Percentiles rank a stretch among this genome's conserved stretches.
phyloP scores from a whole-genome alignment of 2,797 vertebrate genomes.

The Phrynocephalus vlangalii region DNA sequence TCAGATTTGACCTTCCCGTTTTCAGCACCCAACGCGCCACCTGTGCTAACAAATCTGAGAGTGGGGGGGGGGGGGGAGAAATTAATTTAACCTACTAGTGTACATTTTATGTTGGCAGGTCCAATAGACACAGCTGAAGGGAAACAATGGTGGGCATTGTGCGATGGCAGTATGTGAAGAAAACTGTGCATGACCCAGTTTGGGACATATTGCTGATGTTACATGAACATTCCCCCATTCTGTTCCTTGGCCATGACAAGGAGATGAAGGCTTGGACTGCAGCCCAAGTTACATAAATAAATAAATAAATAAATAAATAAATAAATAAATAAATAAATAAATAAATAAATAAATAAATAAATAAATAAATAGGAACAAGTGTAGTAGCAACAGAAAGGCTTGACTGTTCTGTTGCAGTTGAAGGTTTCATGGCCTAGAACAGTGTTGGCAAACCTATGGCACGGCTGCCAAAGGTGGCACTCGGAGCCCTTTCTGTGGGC shows the following conservation, averaged over 20 bases:
- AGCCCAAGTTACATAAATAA: too few relatives aligned
- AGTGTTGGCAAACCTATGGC: too few relatives aligned
- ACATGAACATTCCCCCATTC: too few relatives aligned
- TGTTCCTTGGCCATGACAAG: too few relatives aligned
- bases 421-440: background rate
- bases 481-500: too few relatives aligned
- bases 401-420: background rate
- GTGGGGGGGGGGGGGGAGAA: background rate
- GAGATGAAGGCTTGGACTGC: too few relatives aligned
- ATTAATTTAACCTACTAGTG: background rate
- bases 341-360: too few relatives aligned
- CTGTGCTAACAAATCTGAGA: slow-evolving; percentile 35
- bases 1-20: slow-evolving; percentile 47
- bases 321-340: too few relatives aligned
- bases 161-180: background rate
- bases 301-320: too few relatives aligned
- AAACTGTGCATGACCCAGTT: background rate
- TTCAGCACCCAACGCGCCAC: slow-evolving; percentile 36
- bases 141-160: background rate
- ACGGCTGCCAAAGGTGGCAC: too few relatives aligned
- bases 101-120: background rate
- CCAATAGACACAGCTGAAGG: background rate
- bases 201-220: background rate
- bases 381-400: too few relatives aligned
- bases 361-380: too few relatives aligned